phyloP scores from a whole-genome alignment of 2,797 vertebrate genomes.

The Parauchenoglanis ngamensis region DNA sequence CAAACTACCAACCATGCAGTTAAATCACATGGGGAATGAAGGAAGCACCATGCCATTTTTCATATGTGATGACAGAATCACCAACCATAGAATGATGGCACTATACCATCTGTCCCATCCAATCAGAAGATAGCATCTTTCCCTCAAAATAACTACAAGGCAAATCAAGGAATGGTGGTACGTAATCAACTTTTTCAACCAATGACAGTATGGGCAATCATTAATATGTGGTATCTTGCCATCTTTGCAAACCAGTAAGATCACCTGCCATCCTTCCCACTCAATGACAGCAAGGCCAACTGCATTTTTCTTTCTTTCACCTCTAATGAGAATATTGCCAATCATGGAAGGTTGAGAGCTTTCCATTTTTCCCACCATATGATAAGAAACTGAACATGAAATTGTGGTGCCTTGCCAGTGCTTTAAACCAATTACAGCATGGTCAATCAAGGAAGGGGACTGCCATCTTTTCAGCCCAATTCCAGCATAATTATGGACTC shows the following conservation, averaged over 20 bases:
- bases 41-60: slow-evolving; percentile 13
- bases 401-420: background rate
- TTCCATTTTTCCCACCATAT: slow-evolving; percentile 8
- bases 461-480: background rate
- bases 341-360: background rate
- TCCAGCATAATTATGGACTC: background rate
- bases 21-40: background rate
- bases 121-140: background rate
- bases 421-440: background rate
- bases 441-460: too few species aligned
- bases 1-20: slow-evolving; percentile 19
- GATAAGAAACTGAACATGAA: background rate
- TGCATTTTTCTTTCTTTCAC: background rate
- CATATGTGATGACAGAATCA: background rate
- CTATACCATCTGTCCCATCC: background rate
- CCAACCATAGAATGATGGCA: background rate
- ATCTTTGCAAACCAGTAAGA: background rate
- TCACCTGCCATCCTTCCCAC: background rate
- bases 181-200: background rate
- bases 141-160: background rate
- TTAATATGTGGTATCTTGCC: background rate
- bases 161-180: background rate
- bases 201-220: background rate
- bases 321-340: background rate
- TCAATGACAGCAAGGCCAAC: background rate